Evolutionary conservation across 2,888 invertebrate genomes (phyloP).

Genomic region (Harpagoxenus sublaevis): DNA sequence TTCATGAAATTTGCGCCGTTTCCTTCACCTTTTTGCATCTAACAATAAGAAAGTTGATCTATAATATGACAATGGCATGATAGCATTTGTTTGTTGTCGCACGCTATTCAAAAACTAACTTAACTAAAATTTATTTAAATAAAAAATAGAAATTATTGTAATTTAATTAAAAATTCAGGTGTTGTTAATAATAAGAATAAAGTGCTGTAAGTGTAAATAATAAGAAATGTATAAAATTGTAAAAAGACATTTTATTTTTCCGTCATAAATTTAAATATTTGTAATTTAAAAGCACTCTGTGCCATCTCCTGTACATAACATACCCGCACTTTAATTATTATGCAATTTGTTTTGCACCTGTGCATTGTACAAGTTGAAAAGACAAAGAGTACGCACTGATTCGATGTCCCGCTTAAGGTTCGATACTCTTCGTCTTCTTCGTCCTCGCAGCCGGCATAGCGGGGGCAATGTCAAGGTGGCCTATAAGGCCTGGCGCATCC

Average conservation of each 20-base stretch:
- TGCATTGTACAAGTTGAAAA: neutral
- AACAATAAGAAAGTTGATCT: slow-evolving; percentile 1
- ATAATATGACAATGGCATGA: neutral
- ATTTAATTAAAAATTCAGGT: neutral
- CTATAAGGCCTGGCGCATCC: slow-evolving; percentile 84
- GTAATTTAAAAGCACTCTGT: neutral
- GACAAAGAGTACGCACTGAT: neutral
- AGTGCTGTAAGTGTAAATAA: neutral
- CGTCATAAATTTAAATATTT: neutral
- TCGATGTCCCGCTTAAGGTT: neutral
- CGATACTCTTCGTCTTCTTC: slow-evolving; percentile 47
- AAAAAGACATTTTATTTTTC: neutral
- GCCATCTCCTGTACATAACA: neutral
- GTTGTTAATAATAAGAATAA: too few species aligned
- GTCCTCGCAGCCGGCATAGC: slow-evolving; percentile 64
- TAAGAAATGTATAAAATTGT: neutral
- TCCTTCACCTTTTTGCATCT: neutral
- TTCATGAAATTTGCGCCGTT: neutral
- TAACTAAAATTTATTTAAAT: slow-evolving; percentile 4
- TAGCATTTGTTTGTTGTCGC: neutral
- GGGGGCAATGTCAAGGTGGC: slow-evolving; percentile 86
- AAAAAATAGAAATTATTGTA: neutral
- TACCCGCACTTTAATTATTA: neutral
- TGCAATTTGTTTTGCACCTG: neutral
- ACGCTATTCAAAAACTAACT: neutral